Percentiles rank a stretch among this genome's conserved stretches.
phyloP scores from a whole-genome alignment of 2,888 invertebrate genomes.

The Troglohyphantes excavatus region DNA sequence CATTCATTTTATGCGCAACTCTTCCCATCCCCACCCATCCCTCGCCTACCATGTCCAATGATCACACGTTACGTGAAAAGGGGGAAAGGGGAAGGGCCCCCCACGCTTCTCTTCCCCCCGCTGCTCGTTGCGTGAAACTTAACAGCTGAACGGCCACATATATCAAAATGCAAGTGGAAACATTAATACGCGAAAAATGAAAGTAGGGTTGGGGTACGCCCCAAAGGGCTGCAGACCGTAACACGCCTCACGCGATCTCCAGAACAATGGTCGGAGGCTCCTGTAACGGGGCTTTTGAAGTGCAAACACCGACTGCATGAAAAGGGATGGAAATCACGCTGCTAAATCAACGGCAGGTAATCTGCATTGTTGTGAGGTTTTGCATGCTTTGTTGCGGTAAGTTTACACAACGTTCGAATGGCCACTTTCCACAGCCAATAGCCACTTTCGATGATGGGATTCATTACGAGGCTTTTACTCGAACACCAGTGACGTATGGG shows the following conservation, averaged over 20 bases:
- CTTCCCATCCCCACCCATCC: slow-evolving; percentile 39
- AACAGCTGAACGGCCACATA: slow-evolving; percentile 58
- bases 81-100: background rate
- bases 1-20: slow-evolving; percentile 60
- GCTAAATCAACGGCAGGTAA: background rate
- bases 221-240: slow-evolving; percentile 35
- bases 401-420: no score
- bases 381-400: background rate
- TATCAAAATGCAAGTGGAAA: slow-evolving; percentile 43
- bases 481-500: no score
- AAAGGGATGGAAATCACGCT: background rate
- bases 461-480: no score
- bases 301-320: background rate
- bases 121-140: slow-evolving; percentile 55
- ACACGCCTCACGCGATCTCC: slow-evolving; percentile 45
- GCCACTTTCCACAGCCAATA: no score
- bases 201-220: slow-evolving; percentile 3
- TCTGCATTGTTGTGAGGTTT: background rate
- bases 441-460: no score
- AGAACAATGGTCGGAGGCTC: background rate
- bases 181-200: slow-evolving; percentile 39
- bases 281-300: background rate
- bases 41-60: slow-evolving; percentile 62
- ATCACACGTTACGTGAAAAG: slow-evolving; percentile 57
- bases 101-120: background rate